Evolutionary conservation across 2,113 vertebrate species (phyloP), one percentile per base, ranked within the genome.

Genomic region (Stercorarius parasiticus): DNA sequence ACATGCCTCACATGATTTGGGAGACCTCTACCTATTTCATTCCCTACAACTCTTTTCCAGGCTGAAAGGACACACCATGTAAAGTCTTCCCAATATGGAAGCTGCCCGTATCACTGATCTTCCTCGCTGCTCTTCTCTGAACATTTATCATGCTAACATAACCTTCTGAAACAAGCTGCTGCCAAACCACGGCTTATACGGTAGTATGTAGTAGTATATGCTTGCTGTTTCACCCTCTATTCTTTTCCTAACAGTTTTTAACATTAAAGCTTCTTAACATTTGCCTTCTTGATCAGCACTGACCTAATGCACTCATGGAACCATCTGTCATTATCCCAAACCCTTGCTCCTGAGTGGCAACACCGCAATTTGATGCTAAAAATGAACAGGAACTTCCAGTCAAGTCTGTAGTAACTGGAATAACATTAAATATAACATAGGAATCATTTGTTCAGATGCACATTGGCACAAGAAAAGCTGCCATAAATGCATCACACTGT

Each of bases 261-360:
- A 93, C 85, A 88, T 95, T 93, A 97, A 86, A 72, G 85, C 82
- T 72, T 73, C 88, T 80, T 83, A 94, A 92, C 58, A 20, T 95
- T 95, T 86, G 94, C 85, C 74, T 92, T 90, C 88, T 80, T 86
- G 52, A 88, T 77, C 94, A 93, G 82, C 74, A 77, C 66, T 88
- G 76, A 95, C 90, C 85, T 86, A 94, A 69, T 77, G 49, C 66
- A 72, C 71, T 59, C 79, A 43, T 29, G 49, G 62, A 93, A 90
- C 36, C 88, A 93, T 86, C 82, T 83, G 82, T 88, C 86, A 82
- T 76, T 80, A 93, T 25, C 40, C 61, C 40, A 82, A 94, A 93
- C 79, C 66, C 66, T 85, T 56, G 18, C 30, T 93, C 56, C 70
- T 67, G 29, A 92, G 66, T 80, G 70, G 53, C 71, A 93, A 82